Evolutionary conservation across 2,113 vertebrate genomes (phyloP).

Genomic region (Rallus limicola): DNA sequence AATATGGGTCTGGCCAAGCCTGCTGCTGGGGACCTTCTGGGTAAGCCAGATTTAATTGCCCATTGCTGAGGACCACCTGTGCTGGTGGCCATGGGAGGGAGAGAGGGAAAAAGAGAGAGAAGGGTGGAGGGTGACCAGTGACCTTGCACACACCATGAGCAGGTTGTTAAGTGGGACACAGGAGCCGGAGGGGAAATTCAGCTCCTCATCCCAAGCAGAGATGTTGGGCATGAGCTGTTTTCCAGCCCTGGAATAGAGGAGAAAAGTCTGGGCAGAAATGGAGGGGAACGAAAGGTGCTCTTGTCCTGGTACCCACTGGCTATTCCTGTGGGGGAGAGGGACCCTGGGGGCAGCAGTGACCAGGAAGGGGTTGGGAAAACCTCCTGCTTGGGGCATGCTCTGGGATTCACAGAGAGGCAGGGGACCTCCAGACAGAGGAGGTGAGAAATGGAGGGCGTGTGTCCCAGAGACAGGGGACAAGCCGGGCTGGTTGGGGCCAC

Average conservation of each 20-base stretch:
- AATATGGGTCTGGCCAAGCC: neutral
- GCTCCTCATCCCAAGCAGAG: neutral
- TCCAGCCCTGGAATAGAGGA: fast-evolving
- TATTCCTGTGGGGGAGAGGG: neutral
- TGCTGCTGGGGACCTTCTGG: neutral
- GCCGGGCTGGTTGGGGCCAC: neutral
- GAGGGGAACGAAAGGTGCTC: neutral
- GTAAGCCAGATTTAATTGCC: fast-evolving
- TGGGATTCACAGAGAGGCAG: neutral
- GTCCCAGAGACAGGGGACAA: neutral
- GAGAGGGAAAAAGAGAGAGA: too few relatives aligned
- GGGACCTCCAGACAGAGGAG: neutral
- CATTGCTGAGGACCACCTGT: neutral
- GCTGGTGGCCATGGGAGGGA: fast-evolving
- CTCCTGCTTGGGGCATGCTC: neutral
- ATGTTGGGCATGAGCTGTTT: too few relatives aligned
- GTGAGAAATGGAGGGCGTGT: neutral
- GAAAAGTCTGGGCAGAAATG: neutral
- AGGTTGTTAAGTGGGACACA: neutral
- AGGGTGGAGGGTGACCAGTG: neutral
- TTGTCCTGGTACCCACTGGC: neutral
- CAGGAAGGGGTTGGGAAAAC: neutral
- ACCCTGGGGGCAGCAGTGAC: fast-evolving
- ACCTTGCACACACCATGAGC: fast-evolving
- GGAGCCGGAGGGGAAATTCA: neutral